A percentile compares a stretch with the other conserved stretches of the same genome.
Conservation (phyloP, 2,888 invertebrate genomes). For the Polyploca ridens region DNA sequence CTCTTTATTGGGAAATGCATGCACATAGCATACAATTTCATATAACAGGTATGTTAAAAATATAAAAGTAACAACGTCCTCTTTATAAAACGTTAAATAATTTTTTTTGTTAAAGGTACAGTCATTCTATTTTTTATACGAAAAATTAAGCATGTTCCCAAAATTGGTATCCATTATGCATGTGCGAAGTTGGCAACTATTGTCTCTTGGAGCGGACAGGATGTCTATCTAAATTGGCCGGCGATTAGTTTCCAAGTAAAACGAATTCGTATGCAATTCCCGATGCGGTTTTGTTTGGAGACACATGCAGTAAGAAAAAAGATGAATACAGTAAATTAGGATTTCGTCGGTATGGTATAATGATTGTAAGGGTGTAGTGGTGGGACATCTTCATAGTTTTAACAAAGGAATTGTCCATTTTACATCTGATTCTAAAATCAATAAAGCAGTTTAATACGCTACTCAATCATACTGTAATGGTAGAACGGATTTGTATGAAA, state of each 20-base stretch:
- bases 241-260: conserved; percentile 76
- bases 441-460: no score
- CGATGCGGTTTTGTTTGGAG: conserved; percentile 19
- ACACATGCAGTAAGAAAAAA: conserved; percentile 39
- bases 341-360: neutral
- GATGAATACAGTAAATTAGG: conserved; percentile 35
- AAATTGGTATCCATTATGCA: conserved; percentile 29
- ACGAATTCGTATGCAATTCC: conserved; percentile 48
- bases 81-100: no score
- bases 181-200: conserved; percentile 45
- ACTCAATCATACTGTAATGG: no score
- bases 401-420: neutral
- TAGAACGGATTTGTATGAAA: no score
- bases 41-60: no score
- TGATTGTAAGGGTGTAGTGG: neutral
- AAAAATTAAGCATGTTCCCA: conserved; percentile 11
- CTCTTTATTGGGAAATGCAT: no score
- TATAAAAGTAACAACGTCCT: no score
- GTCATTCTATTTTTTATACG: neutral
- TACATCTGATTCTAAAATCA: no score
- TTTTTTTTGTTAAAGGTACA: neutral
- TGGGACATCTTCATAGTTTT: neutral
- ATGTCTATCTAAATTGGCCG: conserved; percentile 75
- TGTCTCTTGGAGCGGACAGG: conserved; percentile 54
- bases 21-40: no score